phyloP scores from a whole-genome alignment of 2,888 invertebrate species.

The Mellilla xanthometata region DNA sequence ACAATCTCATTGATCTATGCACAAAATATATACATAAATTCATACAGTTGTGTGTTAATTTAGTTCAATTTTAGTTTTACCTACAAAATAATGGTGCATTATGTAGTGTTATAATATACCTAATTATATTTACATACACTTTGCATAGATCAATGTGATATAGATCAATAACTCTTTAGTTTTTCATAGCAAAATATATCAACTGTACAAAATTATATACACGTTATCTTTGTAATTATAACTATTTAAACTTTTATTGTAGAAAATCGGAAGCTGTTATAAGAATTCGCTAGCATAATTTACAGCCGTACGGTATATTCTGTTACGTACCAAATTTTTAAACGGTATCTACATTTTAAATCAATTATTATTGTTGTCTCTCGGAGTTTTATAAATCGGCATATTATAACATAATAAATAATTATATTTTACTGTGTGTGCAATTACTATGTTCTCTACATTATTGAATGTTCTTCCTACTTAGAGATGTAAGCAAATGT shows the following conservation, averaged over 20 bases:
- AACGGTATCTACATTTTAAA: constrained; percentile 1
- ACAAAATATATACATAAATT: too few species aligned
- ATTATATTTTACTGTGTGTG: constrained; percentile 64
- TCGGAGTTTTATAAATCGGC: constrained; percentile 24
- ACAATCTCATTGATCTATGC: too few species aligned
- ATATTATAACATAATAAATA: constrained; percentile 49
- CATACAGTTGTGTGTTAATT: too few species aligned
- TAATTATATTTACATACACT: too few species aligned
- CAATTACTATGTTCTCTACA: constrained; percentile 74
- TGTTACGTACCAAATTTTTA: background rate
- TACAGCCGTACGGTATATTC: constrained; percentile 31
- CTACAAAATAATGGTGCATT: too few species aligned
- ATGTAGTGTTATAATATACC: too few species aligned
- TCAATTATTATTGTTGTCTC: constrained; percentile 19
- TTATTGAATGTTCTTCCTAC: constrained; percentile 73
- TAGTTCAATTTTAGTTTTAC: too few species aligned
- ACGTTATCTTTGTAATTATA: constrained; percentile 30
- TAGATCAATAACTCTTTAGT: too few species aligned
- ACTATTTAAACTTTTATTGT: constrained; percentile 33
- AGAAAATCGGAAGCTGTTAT: constrained; percentile 40
- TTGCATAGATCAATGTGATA: too few species aligned
- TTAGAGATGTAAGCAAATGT: constrained; percentile 67
- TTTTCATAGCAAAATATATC: constrained; percentile 14
- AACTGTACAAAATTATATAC: constrained; percentile 28
- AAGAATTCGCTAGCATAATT: constrained; percentile 46